Conservation (phyloP, 2,888 invertebrate genomes). For the Athrips mouffetella region DNA sequence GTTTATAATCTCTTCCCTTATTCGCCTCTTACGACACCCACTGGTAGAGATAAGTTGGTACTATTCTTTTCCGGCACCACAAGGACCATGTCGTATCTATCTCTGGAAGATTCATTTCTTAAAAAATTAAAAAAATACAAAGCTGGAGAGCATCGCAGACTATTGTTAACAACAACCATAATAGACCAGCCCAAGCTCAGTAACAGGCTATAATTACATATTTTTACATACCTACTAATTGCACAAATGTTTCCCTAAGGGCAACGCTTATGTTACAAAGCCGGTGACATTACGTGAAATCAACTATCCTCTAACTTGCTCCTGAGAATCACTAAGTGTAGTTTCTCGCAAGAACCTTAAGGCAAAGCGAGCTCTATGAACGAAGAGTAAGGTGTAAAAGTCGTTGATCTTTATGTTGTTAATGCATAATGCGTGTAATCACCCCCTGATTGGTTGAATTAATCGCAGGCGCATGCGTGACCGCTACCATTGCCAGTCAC, state of each 20-base stretch:
- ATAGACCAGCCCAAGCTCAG: conserved; percentile 18
- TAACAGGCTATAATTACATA: conserved; percentile 37
- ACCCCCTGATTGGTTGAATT: conserved; percentile 75
- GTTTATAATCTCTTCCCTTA: no score
- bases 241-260: conserved; percentile 31
- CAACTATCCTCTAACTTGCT: conserved; percentile 52
- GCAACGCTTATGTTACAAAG: conserved; percentile 35
- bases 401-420: conserved; percentile 46
- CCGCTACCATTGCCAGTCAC: conserved; percentile 62
- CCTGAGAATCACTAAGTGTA: conserved; percentile 21
- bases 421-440: conserved; percentile 72
- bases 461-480: conserved; percentile 73
- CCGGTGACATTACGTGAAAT: conserved; percentile 66
- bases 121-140: neutral
- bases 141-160: conserved; percentile 5
- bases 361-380: conserved; percentile 36
- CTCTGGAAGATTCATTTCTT: no score
- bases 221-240: conserved; percentile 33
- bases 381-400: conserved; percentile 26
- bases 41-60: no score
- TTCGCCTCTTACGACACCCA: no score
- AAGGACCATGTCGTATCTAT: no score
- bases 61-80: no score
- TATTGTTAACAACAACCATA: conserved; percentile 12
- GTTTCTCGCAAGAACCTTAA: neutral